Evolutionary conservation across 1,140 invertebrate genomes (phyloP), one percentile per base, ranked within the genome.

Genomic region (Sitobion miscanthi): DNA sequence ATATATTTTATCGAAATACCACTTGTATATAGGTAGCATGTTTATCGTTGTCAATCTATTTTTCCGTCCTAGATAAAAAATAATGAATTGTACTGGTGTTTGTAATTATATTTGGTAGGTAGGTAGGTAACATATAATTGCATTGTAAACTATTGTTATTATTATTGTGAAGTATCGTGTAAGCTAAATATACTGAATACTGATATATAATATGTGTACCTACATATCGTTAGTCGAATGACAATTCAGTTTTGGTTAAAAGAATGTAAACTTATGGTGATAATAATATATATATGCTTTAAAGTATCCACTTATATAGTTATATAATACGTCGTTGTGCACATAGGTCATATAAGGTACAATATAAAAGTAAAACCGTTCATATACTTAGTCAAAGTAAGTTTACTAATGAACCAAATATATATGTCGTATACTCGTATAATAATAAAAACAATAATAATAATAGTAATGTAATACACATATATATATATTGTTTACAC

Each of bases 111-210:
- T 87, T 49, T 6, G 14, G 30, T 47, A 77, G n/a, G 62, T 62
- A 62, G 62, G 30, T 42, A 62, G 62, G 30, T n/a, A 87, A 47
- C 45, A 87, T 45, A 42, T 85, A 42, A 85, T 45, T 77, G 14
- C n/a, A 77, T 77, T 77, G 62, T 77, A n/a, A 69, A 77, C 62
- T 77, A 77, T n/a, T 85, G 9, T 83, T 85, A 45, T 86, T 86
- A 47, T 86, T 86, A 47, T n/a, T 30, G 23, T 62, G 25, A 62
- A 45, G 83, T 86, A 86, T 47, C 85, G 85, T n/a, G 14, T 87
- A 20, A 87, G 30, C 85, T 47, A 87, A 87, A n/a, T 87, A 47
- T 86, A 49, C 45, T 47, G 25, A 17, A n/a, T 87, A 87, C 30
- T 47, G 45, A 42, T 42, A 42, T 47, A 47, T 8, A 47, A 47